These are phyloP conservation scores for Phocides pigmalion DNA, from an alignment of 1,140 invertebrate genomes.

Conservation along the genomic window DNA sequence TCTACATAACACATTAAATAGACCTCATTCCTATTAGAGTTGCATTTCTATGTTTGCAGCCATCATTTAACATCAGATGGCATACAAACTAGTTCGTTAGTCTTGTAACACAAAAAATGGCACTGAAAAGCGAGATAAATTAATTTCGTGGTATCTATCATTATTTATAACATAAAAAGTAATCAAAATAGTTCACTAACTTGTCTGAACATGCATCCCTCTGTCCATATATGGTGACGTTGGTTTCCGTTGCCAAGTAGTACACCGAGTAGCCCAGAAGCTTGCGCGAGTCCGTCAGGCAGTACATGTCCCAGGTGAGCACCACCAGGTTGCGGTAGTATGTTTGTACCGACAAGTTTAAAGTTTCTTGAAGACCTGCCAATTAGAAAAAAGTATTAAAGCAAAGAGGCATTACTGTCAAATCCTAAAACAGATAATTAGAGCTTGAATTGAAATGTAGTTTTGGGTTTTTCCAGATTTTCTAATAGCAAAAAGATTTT, in stretches of 20 bases:
- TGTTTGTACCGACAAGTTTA: constrained; percentile 54
- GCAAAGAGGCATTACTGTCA: neutral
- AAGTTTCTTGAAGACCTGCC: constrained; percentile 57
- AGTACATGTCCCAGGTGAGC: constrained; percentile 88
- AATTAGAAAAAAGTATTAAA: neutral
- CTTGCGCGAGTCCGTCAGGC: constrained; percentile 88
- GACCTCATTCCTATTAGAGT: too few relatives aligned
- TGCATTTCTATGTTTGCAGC: too few relatives aligned
- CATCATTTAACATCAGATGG: too few relatives aligned
- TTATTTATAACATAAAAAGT: constrained; percentile 2
- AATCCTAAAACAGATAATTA: neutral
- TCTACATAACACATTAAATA: too few relatives aligned
- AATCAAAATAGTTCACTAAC: constrained; percentile 64
- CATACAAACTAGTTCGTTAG: too few relatives aligned
- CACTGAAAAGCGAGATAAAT: too few relatives aligned
- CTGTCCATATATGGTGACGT: constrained; percentile 92
- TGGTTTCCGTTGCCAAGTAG: constrained; percentile 88
- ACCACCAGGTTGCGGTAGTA: constrained; percentile 53
- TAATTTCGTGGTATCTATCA: too few relatives aligned
- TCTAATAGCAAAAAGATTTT: too few relatives aligned
- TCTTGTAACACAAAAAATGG: too few relatives aligned
- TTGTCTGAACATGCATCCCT: constrained; percentile 93
- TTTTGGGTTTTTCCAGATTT: too few relatives aligned
- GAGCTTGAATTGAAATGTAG: neutral
- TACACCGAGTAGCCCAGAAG: constrained; percentile 94